Base-by-base conservation (phyloP, 2,888 invertebrate species). In the Epistrophella euchroma region DNA sequence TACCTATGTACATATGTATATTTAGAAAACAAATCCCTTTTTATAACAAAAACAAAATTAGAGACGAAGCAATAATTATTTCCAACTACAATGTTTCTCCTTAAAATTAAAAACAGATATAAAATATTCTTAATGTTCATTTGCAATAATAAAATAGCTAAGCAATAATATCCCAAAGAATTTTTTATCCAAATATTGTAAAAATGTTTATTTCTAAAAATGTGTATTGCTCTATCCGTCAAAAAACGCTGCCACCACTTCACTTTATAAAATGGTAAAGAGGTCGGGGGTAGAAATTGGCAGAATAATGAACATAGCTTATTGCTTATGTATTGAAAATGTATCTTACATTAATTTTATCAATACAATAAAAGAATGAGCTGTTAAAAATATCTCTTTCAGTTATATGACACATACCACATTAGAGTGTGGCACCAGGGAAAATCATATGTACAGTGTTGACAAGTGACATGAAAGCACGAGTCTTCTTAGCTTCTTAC, bases 381-480 rank as follows among this genome's bases (percentile, higher is more conserved):
- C 89, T 88, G 89, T 88, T 89, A 89, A 89, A 89, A 89, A 89
- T 89, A 89, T 88, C 89, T 88, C 88, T 84, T 89, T 87, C 88
- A 87, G 73, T 88, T 86, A 87, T 75, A 75, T 84, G 80, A 84
- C 84, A 79, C 81, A 72, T 72, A 76, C 78, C 77, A 60, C 35
- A 66, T 35, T 56, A 60, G 62, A 58, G 15, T 70, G 45, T 62
- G 75, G 68, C 72, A 76, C 72, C 70, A 68, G 58, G 56, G 60
- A 81, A 75, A 70, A 25, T 76, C 66, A 81, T 72, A 73, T 72
- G 70, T 60, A 76, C 73, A 64, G 52, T 13, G 43, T 60, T 64
- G 73, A 68, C 55, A 73, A 66, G 66, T 71, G 83, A 79, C 75
- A 75, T 37, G 47, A 56, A 83, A 45, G 35, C 55, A 70, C 35